These are phyloP conservation scores for Microplitis deprimator DNA, from an alignment of 2,888 invertebrate species.

Conservation along the genomic window DNA sequence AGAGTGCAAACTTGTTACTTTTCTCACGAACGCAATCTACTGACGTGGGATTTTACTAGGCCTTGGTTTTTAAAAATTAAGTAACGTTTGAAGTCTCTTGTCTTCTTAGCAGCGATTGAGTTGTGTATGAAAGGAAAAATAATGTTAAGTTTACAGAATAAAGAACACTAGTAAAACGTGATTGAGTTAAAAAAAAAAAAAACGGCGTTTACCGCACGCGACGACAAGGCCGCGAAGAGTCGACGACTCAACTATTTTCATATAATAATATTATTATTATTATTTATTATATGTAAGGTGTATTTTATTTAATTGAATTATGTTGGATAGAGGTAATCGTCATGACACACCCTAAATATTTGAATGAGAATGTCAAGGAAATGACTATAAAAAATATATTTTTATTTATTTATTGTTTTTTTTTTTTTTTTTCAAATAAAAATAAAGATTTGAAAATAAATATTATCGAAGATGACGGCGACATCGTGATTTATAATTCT, in stretches of 20 bases:
- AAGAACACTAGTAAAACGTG: not conserved
- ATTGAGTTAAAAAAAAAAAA: not conserved
- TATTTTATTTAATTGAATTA: not conserved
- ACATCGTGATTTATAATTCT: not conserved
- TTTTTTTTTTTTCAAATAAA: too few species aligned
- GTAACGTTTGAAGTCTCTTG: constrained; percentile 13
- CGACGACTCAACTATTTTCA: not conserved
- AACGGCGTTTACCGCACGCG: constrained; percentile 6
- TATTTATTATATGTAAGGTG: not conserved
- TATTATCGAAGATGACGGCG: too few species aligned
- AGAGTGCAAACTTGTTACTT: constrained; percentile 20
- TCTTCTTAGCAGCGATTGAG: constrained; percentile 29
- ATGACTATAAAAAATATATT: not conserved
- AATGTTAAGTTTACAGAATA: constrained; percentile 5
- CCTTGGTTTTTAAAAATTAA: not conserved
- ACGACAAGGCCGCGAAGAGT: constrained; percentile 15
- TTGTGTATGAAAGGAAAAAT: constrained; percentile 23
- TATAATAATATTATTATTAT: not conserved
- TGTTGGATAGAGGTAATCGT: not conserved
- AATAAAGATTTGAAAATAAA: too few species aligned
- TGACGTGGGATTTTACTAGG: not conserved
- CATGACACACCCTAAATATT: not conserved
- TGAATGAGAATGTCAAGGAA: not conserved
- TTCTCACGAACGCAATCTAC: constrained; percentile 13
- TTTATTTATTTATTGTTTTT: not conserved